Base-by-base conservation (phyloP, 1,140 invertebrate genomes). In the Leucophenga varia region DNA sequence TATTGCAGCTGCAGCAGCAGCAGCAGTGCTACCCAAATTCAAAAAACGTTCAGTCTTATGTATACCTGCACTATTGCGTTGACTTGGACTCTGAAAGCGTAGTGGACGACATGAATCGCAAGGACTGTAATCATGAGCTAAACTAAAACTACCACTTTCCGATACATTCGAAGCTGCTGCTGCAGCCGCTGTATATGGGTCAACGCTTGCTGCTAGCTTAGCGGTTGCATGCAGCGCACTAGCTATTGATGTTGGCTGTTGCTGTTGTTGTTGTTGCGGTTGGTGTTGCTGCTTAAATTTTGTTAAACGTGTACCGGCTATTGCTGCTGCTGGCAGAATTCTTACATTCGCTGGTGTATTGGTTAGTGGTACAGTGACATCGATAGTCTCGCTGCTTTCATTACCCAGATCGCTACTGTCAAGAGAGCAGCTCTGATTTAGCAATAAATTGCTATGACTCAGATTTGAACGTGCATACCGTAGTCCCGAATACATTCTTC, bases 401-500 rank as follows among this genome's bases (percentile, higher is more conserved):
- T 65, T 68, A 3, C 64, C 16, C 13, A 28, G 30, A 39, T 54
- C 57, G 57, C 46, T 44, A 35, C 40, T 34, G 43, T 72, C 68
- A 34, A 65, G 68, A 10, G 61, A 55, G 49, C 50, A 55, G 49
- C 50, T 63, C 38, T 72, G 64, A 43, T 52, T 65, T 31, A 72
- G 44, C 48, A 72, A 49, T 35, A 72, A 55, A 43, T 55, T 72
- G 57, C 61, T 72, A 41, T 72, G 68, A 41, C 68, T 72, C 49
- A 72, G 49, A 54, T 72, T 68, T 47, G 60, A 59, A 43, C 64
- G 56, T 31, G 69, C 59, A 54, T 69, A 72, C 12, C 64, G 55
- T 16, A 72, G 38, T 25, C 52, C 68, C 36, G 60, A 57, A 49
- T 63, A 63, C 46, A 58, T 57, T 37, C 18, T 20, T 19, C 14